Conservation (phyloP, 2,888 invertebrate genomes). For the Trichacis sp. region DNA sequence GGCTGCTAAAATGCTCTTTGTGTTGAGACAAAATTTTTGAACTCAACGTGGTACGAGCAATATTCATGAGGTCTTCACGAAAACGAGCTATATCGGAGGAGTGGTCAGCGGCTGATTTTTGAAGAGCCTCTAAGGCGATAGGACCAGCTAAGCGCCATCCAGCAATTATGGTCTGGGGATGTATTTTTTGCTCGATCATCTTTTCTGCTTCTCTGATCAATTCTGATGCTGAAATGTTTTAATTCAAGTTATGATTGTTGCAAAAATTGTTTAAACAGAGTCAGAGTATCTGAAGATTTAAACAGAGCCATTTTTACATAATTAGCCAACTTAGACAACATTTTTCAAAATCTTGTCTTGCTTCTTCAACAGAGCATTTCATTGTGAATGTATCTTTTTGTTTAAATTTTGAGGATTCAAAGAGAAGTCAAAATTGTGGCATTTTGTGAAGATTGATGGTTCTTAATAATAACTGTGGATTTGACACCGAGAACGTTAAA, state of each 20-base stretch:
- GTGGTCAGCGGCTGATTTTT: conserved; percentile 84
- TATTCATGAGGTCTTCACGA: conserved; percentile 91
- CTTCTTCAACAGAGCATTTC: no score
- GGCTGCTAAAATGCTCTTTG: conserved; percentile 94
- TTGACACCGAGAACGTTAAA: no score
- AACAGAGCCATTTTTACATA: no score
- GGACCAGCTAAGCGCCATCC: conserved; percentile 94
- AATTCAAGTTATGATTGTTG: conserved; percentile 5
- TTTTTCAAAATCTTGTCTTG: no score
- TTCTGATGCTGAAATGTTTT: conserved; percentile 81
- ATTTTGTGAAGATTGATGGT: no score
- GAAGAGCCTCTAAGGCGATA: conserved; percentile 86
- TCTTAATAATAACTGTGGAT: no score
- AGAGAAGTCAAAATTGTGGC: no score
- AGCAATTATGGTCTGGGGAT: conserved; percentile 96
- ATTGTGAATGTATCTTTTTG: no score
- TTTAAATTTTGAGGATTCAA: no score
- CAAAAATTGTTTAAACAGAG: background rate
- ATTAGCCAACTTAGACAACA: no score
- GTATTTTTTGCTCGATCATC: conserved; percentile 91
- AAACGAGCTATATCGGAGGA: conserved; percentile 83
- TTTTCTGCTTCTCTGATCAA: conserved; percentile 95
- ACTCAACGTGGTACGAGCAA: conserved; percentile 96
- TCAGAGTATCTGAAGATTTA: no score
- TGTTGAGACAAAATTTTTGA: conserved; percentile 98